Conservation (phyloP, 2,797 vertebrate genomes). For the Sciurus vulgaris region DNA sequence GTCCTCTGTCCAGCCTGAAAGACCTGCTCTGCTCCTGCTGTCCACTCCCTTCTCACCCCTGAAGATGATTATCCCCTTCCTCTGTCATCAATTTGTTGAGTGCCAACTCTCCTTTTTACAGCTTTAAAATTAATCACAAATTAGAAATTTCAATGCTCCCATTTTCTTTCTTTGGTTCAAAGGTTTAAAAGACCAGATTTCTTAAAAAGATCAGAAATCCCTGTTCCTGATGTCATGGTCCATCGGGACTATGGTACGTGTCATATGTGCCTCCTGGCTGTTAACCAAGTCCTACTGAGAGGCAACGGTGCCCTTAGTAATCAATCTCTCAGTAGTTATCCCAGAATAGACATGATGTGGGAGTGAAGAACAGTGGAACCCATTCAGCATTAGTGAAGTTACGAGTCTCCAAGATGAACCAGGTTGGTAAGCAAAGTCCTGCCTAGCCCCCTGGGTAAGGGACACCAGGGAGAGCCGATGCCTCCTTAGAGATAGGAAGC, state of each 20-base stretch:
- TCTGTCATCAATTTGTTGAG: background rate
- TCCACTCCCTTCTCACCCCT: rapidly evolving
- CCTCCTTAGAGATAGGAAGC: background rate
- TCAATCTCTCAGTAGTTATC: background rate
- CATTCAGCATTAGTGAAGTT: background rate
- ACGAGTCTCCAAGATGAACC: background rate
- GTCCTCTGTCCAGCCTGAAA: background rate
- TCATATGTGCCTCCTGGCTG: rapidly evolving
- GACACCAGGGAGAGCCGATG: background rate
- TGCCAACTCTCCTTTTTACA: background rate
- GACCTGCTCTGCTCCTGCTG: rapidly evolving
- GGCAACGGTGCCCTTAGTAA: too few relatives aligned
- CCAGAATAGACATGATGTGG: background rate
- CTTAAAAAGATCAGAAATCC: background rate
- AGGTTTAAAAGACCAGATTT: background rate
- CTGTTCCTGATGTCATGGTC: rapidly evolving
- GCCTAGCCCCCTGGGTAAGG: background rate
- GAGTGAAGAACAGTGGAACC: background rate
- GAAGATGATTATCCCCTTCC: background rate
- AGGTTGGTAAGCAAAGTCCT: background rate
- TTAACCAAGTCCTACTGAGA: background rate
- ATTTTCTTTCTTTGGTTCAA: background rate
- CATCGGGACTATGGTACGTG: rapidly evolving
- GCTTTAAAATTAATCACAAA: background rate
- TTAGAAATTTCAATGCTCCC: background rate